Evolutionary conservation across 2,888 invertebrate genomes (phyloP).

Genomic region (Chrysomela aeneicollis): DNA sequence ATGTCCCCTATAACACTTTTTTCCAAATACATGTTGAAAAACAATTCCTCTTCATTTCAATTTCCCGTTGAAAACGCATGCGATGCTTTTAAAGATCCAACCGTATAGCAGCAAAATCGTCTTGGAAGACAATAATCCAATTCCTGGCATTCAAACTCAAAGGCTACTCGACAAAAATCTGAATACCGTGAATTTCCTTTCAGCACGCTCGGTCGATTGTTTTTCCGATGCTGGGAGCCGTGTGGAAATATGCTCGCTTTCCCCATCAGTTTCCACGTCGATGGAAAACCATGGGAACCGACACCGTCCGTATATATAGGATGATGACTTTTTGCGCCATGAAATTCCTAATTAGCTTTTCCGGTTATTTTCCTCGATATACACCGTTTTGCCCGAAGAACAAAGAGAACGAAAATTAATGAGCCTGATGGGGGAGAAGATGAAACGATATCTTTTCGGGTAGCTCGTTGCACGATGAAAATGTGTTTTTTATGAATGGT

Average conservation of each 20-base stretch:
- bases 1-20: no score
- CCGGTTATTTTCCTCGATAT: background rate
- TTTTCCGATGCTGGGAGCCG: background rate
- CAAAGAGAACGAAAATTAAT: background rate
- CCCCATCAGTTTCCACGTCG: background rate
- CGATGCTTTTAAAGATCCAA: no score
- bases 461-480: constrained; percentile 15
- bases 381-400: background rate
- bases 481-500: constrained; percentile 10
- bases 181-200: no score
- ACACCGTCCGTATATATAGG: no score
- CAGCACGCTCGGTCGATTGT: background rate
- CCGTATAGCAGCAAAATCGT: no score
- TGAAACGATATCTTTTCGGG: constrained; percentile 4
- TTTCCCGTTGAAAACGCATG: no score
- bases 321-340: background rate
- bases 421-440: constrained; percentile 6
- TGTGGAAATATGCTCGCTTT: background rate
- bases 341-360: background rate
- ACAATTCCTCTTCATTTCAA: no score
- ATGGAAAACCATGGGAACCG: no score
- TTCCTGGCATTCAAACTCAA: no score
- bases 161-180: no score
- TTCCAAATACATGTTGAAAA: no score
- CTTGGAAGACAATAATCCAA: no score